Evolutionary conservation across 2,888 invertebrate species (phyloP).

Genomic region (Myopa testacea): DNA sequence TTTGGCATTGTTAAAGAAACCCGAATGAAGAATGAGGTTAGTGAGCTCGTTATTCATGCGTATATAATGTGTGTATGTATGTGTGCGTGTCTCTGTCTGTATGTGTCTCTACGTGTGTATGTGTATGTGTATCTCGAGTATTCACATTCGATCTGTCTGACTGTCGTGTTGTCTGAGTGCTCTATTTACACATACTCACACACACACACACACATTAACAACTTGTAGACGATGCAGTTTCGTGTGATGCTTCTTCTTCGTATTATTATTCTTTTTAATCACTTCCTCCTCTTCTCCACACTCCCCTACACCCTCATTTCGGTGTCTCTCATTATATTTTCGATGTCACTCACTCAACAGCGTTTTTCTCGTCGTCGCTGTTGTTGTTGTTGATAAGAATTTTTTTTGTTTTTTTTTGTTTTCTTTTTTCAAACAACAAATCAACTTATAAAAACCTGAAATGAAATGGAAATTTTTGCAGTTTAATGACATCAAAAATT

Average conservation of each 20-base stretch:
- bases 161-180: not conserved
- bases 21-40: slow-evolving; percentile 18
- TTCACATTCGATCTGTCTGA: not conserved
- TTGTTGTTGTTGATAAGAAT: not conserved
- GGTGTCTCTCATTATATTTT: not conserved
- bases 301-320: slow-evolving; percentile 12
- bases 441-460: not conserved
- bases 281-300: not conserved
- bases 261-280: not conserved
- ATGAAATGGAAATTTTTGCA: slow-evolving; percentile 22
- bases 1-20: not conserved
- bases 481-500: slow-evolving; percentile 9
- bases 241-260: not conserved
- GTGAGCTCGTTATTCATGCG: not conserved
- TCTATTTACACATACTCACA: not conserved
- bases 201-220: not conserved
- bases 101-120: not conserved
- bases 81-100: not conserved
- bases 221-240: not conserved
- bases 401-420: not conserved
- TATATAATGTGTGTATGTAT: not conserved
- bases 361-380: not conserved
- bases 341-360: not conserved
- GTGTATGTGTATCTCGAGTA: not conserved
- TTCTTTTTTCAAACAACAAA: not conserved